Evolutionary conservation across 2,888 invertebrate genomes (phyloP).

Genomic region (Rhimphoctona megacephalus): DNA sequence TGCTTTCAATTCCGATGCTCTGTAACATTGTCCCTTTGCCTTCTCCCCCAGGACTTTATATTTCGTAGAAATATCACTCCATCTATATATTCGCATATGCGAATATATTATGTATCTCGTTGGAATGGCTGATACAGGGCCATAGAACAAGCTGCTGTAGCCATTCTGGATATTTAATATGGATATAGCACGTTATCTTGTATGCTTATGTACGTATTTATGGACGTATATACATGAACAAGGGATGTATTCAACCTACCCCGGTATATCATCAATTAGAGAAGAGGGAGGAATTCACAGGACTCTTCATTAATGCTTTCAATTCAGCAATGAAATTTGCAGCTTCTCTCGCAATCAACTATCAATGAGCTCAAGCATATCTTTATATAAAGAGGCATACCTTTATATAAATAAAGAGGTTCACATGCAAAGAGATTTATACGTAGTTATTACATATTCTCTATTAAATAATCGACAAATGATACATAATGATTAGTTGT

Average conservation of each 20-base stretch:
- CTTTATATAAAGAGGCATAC: no score
- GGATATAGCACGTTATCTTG: conserved; percentile 53
- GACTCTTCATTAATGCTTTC: conserved; percentile 70
- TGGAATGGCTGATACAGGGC: conserved; percentile 26
- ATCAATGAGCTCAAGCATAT: conserved; percentile 2
- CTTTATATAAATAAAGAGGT: background rate
- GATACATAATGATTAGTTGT: background rate
- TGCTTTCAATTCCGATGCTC: conserved; percentile 24
- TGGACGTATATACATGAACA: conserved; percentile 46
- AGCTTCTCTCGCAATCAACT: conserved; percentile 29
- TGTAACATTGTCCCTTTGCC: conserved; percentile 12
- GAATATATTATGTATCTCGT: conserved; percentile 11
- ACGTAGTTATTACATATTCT: background rate
- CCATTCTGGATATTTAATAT: conserved; percentile 44
- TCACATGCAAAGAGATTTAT: background rate
- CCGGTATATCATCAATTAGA: conserved; percentile 51
- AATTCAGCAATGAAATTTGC: conserved; percentile 62
- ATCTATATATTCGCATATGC: background rate
- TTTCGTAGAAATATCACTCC: conserved; percentile 25
- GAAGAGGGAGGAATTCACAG: background rate
- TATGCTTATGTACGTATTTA: conserved; percentile 43
- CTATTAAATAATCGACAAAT: background rate
- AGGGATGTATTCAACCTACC: conserved; percentile 23
- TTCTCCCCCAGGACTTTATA: conserved; percentile 39
- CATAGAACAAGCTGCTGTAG: background rate